These are phyloP conservation scores for Cossypha niveicapilla DNA, from an alignment of 2,797 vertebrate species.

Conservation along the genomic window DNA sequence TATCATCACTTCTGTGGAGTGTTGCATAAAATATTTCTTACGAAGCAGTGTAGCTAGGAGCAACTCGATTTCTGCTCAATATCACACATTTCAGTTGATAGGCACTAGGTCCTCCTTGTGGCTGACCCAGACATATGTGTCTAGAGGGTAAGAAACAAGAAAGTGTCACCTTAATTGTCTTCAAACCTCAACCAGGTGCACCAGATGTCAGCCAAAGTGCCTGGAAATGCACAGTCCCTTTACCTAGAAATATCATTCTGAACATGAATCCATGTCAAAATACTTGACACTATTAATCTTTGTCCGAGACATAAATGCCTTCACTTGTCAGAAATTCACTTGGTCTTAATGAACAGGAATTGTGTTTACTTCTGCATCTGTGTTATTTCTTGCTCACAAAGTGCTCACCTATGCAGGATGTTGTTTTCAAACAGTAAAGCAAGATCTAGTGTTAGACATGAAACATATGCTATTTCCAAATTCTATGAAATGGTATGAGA, in stretches of 20 bases:
- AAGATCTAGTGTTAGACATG: neutral
- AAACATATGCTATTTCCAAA: neutral
- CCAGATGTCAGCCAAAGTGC: neutral
- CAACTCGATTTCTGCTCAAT: neutral
- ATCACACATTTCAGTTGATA: neutral
- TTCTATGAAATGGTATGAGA: neutral
- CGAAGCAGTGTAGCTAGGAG: neutral
- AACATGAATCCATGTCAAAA: neutral
- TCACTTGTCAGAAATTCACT: neutral
- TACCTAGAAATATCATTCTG: neutral
- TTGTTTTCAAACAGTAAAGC: neutral
- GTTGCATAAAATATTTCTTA: slow-evolving; percentile 7
- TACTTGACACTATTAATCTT: neutral
- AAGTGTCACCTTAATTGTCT: neutral
- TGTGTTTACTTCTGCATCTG: neutral
- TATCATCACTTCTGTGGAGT: neutral
- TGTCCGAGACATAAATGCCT: neutral
- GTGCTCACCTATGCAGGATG: neutral
- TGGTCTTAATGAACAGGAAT: neutral
- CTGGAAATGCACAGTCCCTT: neutral
- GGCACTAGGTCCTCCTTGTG: neutral
- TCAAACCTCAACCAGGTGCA: neutral
- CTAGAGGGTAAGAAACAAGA: neutral
- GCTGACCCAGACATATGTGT: neutral
- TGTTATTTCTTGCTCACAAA: neutral